Conservation (phyloP, 2,113 vertebrate species). For the Neomonachus schauinslandi region DNA sequence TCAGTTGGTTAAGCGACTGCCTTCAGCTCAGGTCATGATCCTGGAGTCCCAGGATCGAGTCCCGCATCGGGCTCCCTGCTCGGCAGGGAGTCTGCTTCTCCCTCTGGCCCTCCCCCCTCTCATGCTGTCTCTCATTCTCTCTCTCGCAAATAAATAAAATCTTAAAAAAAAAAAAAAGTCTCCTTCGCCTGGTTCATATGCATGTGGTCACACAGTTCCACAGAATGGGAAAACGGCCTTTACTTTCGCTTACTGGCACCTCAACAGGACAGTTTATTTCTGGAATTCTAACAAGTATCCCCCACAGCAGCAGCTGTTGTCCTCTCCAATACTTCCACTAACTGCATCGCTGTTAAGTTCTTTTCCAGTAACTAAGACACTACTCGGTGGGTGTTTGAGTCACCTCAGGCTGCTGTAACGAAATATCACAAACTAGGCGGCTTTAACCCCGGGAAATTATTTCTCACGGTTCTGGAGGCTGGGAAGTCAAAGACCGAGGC, state of each 20-base stretch:
- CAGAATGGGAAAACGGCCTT: neutral
- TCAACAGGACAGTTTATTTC: neutral
- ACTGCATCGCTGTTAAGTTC: neutral
- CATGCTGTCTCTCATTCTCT: no score
- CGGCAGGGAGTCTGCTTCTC: no score
- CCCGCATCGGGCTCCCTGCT: no score
- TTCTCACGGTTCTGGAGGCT: neutral
- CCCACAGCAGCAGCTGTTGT: neutral
- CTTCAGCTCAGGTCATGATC: no score
- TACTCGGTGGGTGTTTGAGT: neutral
- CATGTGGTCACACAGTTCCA: neutral
- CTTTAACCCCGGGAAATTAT: neutral
- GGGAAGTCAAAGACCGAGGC: neutral
- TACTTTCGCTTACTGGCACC: neutral
- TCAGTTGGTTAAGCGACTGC: no score
- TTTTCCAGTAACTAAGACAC: neutral
- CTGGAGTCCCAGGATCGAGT: no score
- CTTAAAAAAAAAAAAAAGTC: no score
- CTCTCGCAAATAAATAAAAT: no score
- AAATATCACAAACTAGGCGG: neutral
- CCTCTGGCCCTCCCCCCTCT: no score
- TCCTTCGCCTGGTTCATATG: neutral
- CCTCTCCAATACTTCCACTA: neutral
- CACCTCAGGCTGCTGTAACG: neutral
- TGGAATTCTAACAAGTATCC: neutral